Percentiles rank a stretch among this genome's conserved stretches.
These are phyloP conservation scores for Chascanopsetta lugubris DNA, from an alignment of 2,113 vertebrate genomes.

Conservation along the genomic window DNA sequence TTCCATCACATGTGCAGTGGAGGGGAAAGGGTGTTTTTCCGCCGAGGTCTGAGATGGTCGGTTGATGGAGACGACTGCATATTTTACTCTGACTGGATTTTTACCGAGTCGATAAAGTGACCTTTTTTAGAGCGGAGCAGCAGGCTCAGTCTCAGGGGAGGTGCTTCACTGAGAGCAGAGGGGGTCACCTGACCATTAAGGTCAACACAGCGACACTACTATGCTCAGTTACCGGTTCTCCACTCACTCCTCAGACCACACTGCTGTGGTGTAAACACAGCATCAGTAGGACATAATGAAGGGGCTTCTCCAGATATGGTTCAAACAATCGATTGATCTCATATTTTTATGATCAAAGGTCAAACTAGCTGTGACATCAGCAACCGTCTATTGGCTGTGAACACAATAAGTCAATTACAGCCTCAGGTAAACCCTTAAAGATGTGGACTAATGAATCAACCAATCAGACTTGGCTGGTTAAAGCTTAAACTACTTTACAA, in stretches of 20 bases:
- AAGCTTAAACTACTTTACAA: too few species aligned
- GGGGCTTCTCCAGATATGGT: too few species aligned
- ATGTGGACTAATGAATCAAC: too few species aligned
- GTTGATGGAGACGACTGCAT: slow-evolving; percentile 14
- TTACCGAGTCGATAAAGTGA: slow-evolving; percentile 68
- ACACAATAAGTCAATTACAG: too few species aligned
- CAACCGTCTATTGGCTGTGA: too few species aligned
- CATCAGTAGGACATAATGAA: background rate
- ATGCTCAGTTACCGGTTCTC: slow-evolving; percentile 5
- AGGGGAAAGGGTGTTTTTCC: slow-evolving; percentile 9
- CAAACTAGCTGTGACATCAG: too few species aligned
- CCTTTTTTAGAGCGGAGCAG: slow-evolving; percentile 55
- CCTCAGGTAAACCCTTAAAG: too few species aligned
- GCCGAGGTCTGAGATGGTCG: background rate
- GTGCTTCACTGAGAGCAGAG: slow-evolving; percentile 1
- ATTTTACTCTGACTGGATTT: slow-evolving; percentile 54
- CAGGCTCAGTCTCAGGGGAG: slow-evolving; percentile 43
- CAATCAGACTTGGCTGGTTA: too few species aligned
- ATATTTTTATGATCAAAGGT: too few species aligned
- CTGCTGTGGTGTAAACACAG: background rate
- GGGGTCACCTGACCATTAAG: slow-evolving; percentile 39
- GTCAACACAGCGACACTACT: slow-evolving; percentile 39
- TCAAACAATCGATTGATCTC: too few species aligned
- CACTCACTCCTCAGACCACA: slow-evolving; percentile 11
- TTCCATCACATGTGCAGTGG: background rate